Evolutionary conservation across 2,888 invertebrate species (phyloP).

Genomic region (Brachycybe producta): DNA sequence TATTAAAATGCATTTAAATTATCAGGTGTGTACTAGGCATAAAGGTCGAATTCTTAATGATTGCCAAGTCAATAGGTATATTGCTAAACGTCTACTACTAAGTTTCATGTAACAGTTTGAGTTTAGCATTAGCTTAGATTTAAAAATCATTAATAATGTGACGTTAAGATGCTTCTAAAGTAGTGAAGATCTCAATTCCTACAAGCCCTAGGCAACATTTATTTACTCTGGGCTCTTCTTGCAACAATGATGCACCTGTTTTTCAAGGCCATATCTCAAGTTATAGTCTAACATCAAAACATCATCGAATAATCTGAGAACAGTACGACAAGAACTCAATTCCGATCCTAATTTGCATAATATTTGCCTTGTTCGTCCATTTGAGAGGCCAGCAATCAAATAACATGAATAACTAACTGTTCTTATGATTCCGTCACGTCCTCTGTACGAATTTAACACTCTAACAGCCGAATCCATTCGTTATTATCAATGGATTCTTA

Average conservation of each 20-base stretch:
- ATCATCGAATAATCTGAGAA: slow-evolving; percentile 18
- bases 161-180: too few relatives aligned
- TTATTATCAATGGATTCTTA: too few relatives aligned
- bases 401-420: slow-evolving; percentile 57
- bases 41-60: too few relatives aligned
- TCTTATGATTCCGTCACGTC: slow-evolving; percentile 70
- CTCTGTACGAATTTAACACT: slow-evolving; percentile 58
- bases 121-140: too few relatives aligned
- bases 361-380: slow-evolving; percentile 6
- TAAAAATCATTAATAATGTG: too few relatives aligned
- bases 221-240: not conserved
- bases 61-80: too few relatives aligned
- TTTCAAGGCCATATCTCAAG: slow-evolving; percentile 15
- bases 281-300: slow-evolving; percentile 18
- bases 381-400: slow-evolving; percentile 4
- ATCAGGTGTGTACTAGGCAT: too few relatives aligned
- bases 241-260: slow-evolving; percentile 17
- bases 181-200: not conserved
- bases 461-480: slow-evolving; percentile 7
- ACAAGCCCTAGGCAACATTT: not conserved
- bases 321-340: slow-evolving; percentile 18
- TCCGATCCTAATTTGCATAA: slow-evolving; percentile 12
- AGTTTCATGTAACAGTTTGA: too few relatives aligned
- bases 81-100: too few relatives aligned
- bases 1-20: too few relatives aligned